Base-by-base conservation (phyloP, 64 coral and sea anemone species). In the Platygyra sinensis region DNA sequence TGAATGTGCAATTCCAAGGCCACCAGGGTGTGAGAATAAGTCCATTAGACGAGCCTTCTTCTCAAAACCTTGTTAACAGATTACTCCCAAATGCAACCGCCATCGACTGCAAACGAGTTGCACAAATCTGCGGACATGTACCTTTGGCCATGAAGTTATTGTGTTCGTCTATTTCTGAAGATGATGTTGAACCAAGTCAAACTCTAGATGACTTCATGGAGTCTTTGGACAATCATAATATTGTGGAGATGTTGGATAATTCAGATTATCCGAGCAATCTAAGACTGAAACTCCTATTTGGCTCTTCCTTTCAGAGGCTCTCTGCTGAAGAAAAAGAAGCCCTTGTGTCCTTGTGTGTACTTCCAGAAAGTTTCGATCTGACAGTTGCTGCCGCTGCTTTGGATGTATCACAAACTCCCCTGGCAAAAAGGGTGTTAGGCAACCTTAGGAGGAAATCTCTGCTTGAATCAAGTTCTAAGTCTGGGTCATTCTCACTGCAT, bases 221-320 rank as follows among this genome's bases (percentile, higher is more conserved):
- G 51, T 39, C 28, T 18, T 36, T 1, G n/a, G 28, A 72, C 15
- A 51, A 61, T 38, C 33, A 51, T 20, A 74, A 30, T 33, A 30
- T 79, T 3, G 11, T 79, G n/a, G n/a, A n/a, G n/a, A n/a, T n/a
- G n/a, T n/a, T n/a, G n/a, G n/a, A n/a, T n/a, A n/a, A n/a, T n/a
- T n/a, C n/a, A n/a, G n/a, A n/a, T n/a, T n/a, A n/a, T n/a, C n/a
- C n/a, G n/a, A n/a, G n/a, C n/a, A n/a, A 62, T 62, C 2, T 11
- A 14, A 62, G 60, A 19, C 60, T 62, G 2, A 55, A 82, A 27
- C 8, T 19, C 17, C 39, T 63, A 14, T 62, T 86, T 42, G 72
- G 74, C 2, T 87, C 60, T 4, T 90, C 78, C n/a, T 90, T 82
- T 27, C 81, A 30, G 52, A 90, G 52, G 62, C 81, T 90, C 10